Base-by-base conservation (phyloP, 2,113 vertebrate species). In the Elephas maximus region DNA sequence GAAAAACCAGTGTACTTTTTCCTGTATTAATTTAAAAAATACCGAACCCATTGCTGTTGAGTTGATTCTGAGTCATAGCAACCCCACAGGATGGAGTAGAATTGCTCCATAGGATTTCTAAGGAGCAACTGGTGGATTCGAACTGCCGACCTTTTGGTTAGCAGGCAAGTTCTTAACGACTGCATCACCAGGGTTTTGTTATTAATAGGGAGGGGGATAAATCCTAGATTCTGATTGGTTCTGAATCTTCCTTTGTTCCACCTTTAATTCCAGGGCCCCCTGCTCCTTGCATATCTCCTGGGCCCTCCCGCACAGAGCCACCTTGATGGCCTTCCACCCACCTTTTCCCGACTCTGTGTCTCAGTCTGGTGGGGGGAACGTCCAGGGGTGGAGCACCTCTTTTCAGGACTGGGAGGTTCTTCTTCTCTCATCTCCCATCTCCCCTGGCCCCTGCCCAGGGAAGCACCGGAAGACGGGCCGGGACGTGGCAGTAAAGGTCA, bases 401-500 rank as follows among this genome's bases (percentile, higher is more conserved):
- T 15, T n/a, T 20, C 80, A 37, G 63, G 44, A 53, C 15, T 33
- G 33, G n/a, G 4, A 62, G 48, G n/a, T 37, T 41, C n/a, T 85
- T 26, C 12, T 76, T 7, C 60, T 10, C 44, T 91, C 69, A 74
- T 23, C 53, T 7, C 28, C 37, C 8, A 0, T 53, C 44, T 51
- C 3, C 48, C 5, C 37, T 37, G 1, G 2, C 3, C 14, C 10
- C 20, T 10, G 2, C 21, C 8, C 92, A 97, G 99, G 99, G 2
- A 99, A 99, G 74, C 99, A 99, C 98, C 98, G 99, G 83, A 99
- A 99, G 97, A 98, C 99, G 0, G 98, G 99, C 37, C 98, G 98
- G 1, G 96, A 98, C 0, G 99, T 99, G 41, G 99, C 99, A 1
- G 98, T 99, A 18, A 99, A 99, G 81, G 99, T 99, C 96, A 99